A percentile compares a stretch with the other conserved stretches of the same genome.
Evolutionary conservation across 2,888 invertebrate species (phyloP).

Genomic region (Polia nebulosa): DNA sequence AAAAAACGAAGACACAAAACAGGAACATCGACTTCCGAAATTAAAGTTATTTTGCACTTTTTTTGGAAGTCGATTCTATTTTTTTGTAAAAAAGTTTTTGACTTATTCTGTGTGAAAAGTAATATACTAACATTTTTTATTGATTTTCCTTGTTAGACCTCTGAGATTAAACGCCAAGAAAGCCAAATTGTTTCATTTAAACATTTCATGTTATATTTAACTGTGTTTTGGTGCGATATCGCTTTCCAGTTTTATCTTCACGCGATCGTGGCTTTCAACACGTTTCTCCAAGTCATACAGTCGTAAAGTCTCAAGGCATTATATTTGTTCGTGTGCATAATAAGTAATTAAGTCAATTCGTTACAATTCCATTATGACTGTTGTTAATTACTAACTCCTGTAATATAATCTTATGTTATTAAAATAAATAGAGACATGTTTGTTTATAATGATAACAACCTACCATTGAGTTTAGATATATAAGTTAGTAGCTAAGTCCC

Average conservation of each 20-base stretch:
- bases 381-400: constrained; percentile 56
- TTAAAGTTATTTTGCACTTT: too few species aligned
- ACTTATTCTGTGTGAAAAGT: background rate
- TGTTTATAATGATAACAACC: constrained; percentile 73
- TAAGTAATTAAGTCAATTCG: constrained; percentile 51
- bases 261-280: constrained; percentile 55
- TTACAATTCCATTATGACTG: constrained; percentile 52
- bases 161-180: background rate
- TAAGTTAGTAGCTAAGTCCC: constrained; percentile 70
- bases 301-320: constrained; percentile 44
- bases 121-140: background rate
- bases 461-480: constrained; percentile 65
- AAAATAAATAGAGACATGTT: constrained; percentile 59
- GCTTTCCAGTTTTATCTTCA: constrained; percentile 48
- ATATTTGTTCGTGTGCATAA: constrained; percentile 51
- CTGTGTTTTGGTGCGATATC: constrained; percentile 35
- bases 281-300: constrained; percentile 44
- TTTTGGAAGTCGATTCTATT: too few species aligned
- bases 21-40: too few species aligned
- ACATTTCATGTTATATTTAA: constrained; percentile 8
- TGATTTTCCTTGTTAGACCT: constrained; percentile 11
- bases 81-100: background rate
- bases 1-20: too few species aligned
- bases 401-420: constrained; percentile 67
- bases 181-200: constrained; percentile 19